Base-by-base conservation (phyloP, 2,113 vertebrate species). In the Poeciliopsis turrubarensis region DNA sequence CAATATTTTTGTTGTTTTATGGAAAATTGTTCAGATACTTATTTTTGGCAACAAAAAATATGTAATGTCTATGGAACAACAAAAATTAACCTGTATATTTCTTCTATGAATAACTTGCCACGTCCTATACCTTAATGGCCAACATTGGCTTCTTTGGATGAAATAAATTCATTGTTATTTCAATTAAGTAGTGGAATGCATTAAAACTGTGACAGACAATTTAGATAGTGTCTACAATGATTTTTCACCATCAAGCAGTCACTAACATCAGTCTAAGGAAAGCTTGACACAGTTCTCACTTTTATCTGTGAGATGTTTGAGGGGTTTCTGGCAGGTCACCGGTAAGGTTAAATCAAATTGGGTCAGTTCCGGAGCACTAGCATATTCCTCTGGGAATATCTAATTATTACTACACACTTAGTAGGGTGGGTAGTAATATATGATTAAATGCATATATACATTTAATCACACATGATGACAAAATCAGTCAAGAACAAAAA, bases 401-500 rank as follows among this genome's bases (percentile, higher is more conserved):
- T 2, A n/a, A n/a, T 57, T 27, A 44, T 8, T 44, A 27, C 8
- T 27, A 51, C 68, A 54, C 34, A 72, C 61, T 27, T 57, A 29
- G 29, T 3, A 29, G 29, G 2, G 29, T 29, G 29, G 29, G 29
- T 29, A 29, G 29, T 29, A 29, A 29, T 29, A 29, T 29, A 29
- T 29, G 29, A 29, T 29, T 29, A 65, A 17, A 69, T 14, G 31
- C 27, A 32, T 11, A 27, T 22, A n/a, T 47, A 29, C 37, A 68
- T 54, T n/a, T 32, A 9, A 5, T 64, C 19, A 70, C 22, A 44
- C 15, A 70, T 62, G 75, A 57, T n/a, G 60, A 60, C 65, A 39
- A 79, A 86, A 82, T 84, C 71, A 80, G 65, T 54, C 77, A 75
- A 70, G 62, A 78, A 70, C 61, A 85, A 34, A 37, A 57, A 68